phyloP scores from a whole-genome alignment of 2,797 vertebrate genomes.

The Telmatherina bonti region DNA sequence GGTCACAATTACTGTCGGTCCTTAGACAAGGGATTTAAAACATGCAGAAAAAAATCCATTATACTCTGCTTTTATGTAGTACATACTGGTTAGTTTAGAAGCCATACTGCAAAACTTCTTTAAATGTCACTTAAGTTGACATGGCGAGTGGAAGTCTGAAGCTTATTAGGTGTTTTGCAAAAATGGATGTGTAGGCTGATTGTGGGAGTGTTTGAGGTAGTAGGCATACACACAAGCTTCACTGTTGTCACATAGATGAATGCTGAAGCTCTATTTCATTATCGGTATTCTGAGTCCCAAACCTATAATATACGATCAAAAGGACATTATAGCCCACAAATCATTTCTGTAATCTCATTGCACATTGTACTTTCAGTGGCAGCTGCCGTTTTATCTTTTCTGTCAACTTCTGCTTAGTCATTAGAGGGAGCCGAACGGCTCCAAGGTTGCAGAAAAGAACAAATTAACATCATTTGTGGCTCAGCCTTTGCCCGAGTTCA shows the following conservation, averaged over 20 bases:
- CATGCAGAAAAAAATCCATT: conserved; percentile 57
- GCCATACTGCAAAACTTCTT: conserved; percentile 38
- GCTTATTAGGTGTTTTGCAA: conserved; percentile 35
- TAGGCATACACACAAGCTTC: neutral
- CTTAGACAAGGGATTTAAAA: conserved; percentile 46
- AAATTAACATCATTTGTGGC: conserved; percentile 48
- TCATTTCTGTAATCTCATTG: conserved; percentile 20
- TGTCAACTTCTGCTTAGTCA: conserved; percentile 64
- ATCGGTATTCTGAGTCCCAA: neutral
- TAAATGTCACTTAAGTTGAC: conserved; percentile 32
- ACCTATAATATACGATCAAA: conserved; percentile 19
- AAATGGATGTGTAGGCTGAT: conserved; percentile 29
- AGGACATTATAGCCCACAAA: neutral
- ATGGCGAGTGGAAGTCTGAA: conserved; percentile 31
- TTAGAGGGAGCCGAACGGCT: conserved; percentile 47
- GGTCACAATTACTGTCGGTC: conserved; percentile 52
- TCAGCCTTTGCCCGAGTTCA: conserved; percentile 38
- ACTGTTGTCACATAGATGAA: neutral
- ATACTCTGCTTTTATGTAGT: conserved; percentile 27
- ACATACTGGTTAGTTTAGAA: conserved; percentile 51
- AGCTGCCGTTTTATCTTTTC: conserved; percentile 45
- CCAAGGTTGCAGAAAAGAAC: conserved; percentile 47
- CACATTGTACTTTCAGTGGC: conserved; percentile 7
- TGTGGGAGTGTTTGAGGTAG: conserved; percentile 7
- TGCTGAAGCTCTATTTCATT: neutral